phyloP scores from a whole-genome alignment of 2,113 vertebrate species.

The Brachyistius frenatus region DNA sequence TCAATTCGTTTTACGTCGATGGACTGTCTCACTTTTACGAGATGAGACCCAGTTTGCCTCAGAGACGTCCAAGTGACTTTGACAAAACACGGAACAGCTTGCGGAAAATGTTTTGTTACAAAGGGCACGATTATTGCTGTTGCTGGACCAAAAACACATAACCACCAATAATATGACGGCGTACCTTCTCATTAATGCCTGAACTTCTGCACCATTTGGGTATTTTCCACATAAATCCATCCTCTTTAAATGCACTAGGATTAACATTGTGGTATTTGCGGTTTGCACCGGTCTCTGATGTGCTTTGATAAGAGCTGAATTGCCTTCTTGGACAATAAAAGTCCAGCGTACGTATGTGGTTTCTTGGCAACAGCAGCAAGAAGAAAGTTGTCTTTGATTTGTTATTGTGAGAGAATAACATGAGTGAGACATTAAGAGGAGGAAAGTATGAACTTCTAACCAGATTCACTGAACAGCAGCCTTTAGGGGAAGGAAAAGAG shows the following conservation, averaged over 20 bases:
- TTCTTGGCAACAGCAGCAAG: constrained; percentile 49
- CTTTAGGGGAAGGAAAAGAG: constrained; percentile 39
- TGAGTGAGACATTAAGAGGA: neutral
- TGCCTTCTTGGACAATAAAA: constrained; percentile 7
- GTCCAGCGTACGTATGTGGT: constrained; percentile 22
- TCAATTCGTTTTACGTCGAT: constrained; percentile 21
- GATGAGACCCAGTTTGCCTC: constrained; percentile 1
- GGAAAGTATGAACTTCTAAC: neutral
- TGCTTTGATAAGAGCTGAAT: neutral
- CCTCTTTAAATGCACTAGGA: neutral
- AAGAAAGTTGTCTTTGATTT: constrained; percentile 13
- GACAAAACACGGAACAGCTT: neutral
- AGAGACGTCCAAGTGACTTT: neutral
- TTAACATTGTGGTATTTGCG: neutral
- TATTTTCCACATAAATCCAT: neutral
- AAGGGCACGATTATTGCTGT: neutral
- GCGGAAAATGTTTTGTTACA: neutral
- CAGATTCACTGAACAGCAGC: constrained; percentile 27
- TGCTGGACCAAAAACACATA: constrained; percentile 35
- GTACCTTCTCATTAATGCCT: neutral
- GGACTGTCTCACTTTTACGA: constrained; percentile 2
- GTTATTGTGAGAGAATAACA: constrained; percentile 24
- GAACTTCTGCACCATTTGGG: neutral
- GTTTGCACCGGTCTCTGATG: neutral
- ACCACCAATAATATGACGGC: neutral